Percentiles rank a stretch among this genome's conserved stretches.
Conservation (phyloP, 1,140 invertebrate species). For the Myzus persicae region DNA sequence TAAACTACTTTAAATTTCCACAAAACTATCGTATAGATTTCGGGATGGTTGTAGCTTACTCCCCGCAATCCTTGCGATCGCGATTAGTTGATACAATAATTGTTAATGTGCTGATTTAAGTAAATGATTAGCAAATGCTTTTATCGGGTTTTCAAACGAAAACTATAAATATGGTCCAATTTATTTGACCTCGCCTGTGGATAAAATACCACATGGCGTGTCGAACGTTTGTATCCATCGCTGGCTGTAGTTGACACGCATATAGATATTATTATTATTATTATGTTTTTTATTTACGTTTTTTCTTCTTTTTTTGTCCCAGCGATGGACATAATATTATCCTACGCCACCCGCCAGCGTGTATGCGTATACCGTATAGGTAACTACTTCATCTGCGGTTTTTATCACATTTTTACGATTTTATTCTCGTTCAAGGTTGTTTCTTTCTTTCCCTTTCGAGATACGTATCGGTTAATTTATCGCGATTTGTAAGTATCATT, state of each 20-base stretch:
- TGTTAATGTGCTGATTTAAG: background rate
- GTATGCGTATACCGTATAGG: background rate
- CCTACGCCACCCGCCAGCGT: background rate
- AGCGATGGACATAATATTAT: background rate
- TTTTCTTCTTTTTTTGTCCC: background rate
- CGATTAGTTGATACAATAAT: background rate
- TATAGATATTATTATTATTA: background rate
- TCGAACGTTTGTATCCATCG: background rate
- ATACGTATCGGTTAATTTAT: background rate
- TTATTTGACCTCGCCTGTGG: background rate
- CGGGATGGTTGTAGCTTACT: too few species aligned
- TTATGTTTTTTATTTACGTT: background rate
- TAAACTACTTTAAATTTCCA: background rate
- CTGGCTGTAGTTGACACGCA: background rate
- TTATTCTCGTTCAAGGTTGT: background rate
- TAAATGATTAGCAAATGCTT: background rate
- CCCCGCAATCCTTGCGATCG: background rate
- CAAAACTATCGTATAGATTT: background rate
- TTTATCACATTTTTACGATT: slow-evolving; percentile 12
- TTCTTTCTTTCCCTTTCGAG: background rate
- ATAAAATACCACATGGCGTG: background rate
- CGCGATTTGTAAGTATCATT: background rate
- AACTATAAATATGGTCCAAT: background rate
- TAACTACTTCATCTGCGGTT: background rate
- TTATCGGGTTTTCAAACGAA: background rate